Base-by-base conservation (phyloP, 2,888 invertebrate genomes). In the Yponomeuta sedellus region DNA sequence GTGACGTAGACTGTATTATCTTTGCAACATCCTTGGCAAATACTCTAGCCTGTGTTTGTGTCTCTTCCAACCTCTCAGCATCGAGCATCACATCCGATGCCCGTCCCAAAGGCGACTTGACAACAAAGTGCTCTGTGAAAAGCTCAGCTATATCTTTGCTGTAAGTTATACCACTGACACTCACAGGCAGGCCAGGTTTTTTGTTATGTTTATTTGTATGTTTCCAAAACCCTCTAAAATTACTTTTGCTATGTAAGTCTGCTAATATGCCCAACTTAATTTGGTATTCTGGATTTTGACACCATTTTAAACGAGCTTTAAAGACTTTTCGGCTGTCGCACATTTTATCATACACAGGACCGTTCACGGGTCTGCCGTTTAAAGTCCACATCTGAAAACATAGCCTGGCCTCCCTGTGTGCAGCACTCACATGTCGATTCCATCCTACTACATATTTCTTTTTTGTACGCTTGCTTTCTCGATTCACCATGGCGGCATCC, bases 351-450 rank as follows among this genome's bases (percentile, higher is more conserved):
- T 67, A 70, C 3, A 65, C 12, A 5, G 8, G 16, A 5, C 70
- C 70, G 22, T 11, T 34, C 11, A 1, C 40, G 2, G 71, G 70
- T 40, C 61, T 71, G 4, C 70, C 69, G 22, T 20, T 44, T n/a
- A 8, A 19, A 10, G 66, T 22, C 69, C 68, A 70, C 12, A 20
- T 19, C n/a, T 66, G 66, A 66, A 69, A 69, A 40, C 66, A 66
- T 2, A n/a, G 19, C 28, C 70, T 34, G 61, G 73, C 71, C 25
- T 65, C 59, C 25, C 34, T 28, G 39, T 74, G 69, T 12, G 59
- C 66, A n/a, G 56, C 66, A 19, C 66, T 56, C 2, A 70, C 71
- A 67, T 71, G 68, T 34, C 64, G 68, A 67, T 71, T 70, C 70
- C 70, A 71, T 19, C 63, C 63, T 1, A 20, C 34, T 16, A 63